Evolutionary conservation across 2,888 invertebrate genomes (phyloP), one percentile per base, ranked within the genome.

Genomic region (Eristalinus aeneus): DNA sequence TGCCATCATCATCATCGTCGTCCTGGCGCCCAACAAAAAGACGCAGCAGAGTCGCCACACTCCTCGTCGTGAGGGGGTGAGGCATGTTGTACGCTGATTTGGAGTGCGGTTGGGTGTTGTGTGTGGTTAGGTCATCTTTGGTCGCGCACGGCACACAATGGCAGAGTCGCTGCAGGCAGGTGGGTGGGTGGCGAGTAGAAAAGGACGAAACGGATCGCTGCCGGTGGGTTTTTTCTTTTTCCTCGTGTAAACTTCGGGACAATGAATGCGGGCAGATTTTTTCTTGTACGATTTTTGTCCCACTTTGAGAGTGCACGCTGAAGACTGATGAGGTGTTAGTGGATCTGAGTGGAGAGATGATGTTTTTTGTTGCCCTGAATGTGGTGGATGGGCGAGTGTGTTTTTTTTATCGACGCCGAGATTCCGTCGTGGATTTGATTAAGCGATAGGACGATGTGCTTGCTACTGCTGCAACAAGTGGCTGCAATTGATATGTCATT

Each of bases 401-500:
- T 79, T 85, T 85, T 85, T 85, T 85, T 80, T 69, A 73, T 73
- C 65, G 81, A 64, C 76, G 68, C 80, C 76, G 85, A 85, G 85
- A 85, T 85, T 85, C 85, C 85, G 85, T 73, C 85, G 76, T 85
- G 85, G 85, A 85, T 85, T 85, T 85, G 85, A 85, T 85, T 85
- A 85, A 85, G 76, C 85, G 85, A 85, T 85, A 77, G 80, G 85
- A 77, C 72, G 85, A 32, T 74, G 74, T 78, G 78, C 83, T 83
- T 76, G 80, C 76, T 69, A 68, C 31, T 80, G 63, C 58, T 63
- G 73, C 78, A 73, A 86, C 86, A 86, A 81, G 82, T 86, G 72
- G 77, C 65, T 86, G 86, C 86, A 86, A 86, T 86, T 86, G 86
- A 86, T 86, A 86, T 86, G 86, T 82, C 82, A 82, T 86, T 86